A percentile compares a stretch with the other conserved stretches of the same genome.
phyloP scores from a whole-genome alignment of 2,113 vertebrate genomes.

The Tapirus terrestris region DNA sequence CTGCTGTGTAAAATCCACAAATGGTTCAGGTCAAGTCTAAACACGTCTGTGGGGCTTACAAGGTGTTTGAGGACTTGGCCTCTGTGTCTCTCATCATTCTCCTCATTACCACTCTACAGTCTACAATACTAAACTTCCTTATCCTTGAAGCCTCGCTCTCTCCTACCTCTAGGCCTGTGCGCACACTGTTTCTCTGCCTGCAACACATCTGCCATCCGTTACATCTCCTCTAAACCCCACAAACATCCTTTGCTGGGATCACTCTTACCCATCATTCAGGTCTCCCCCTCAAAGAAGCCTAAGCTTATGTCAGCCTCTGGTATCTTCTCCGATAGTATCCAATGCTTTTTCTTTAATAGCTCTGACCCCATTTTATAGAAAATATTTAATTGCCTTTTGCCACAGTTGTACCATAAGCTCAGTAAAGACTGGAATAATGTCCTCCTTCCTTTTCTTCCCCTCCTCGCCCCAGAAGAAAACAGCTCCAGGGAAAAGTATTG shows the following conservation, averaged over 20 bases:
- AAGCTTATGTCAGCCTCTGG: neutral
- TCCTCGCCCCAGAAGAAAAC: neutral
- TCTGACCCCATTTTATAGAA: neutral
- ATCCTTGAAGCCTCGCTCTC: neutral
- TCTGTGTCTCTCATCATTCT: neutral
- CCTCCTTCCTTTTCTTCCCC: neutral
- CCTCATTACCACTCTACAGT: neutral
- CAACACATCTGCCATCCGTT: neutral
- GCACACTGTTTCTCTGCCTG: neutral
- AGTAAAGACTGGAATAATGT: neutral
- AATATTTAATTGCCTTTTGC: neutral
- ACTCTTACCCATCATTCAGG: neutral
- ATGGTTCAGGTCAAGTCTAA: neutral
- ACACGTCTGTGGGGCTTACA: fast-evolving
- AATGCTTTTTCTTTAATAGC: neutral
- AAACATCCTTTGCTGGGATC: neutral
- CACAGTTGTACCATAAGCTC: neutral
- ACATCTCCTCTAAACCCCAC: neutral
- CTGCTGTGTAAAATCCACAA: neutral
- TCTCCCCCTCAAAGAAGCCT: neutral
- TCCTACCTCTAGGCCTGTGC: neutral
- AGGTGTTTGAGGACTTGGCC: neutral
- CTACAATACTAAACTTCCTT: neutral
- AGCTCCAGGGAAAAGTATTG: neutral
- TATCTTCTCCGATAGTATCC: neutral